These are phyloP conservation scores for Gonioctena quinquepunctata DNA, from an alignment of 1,140 invertebrate species.

Conservation along the genomic window DNA sequence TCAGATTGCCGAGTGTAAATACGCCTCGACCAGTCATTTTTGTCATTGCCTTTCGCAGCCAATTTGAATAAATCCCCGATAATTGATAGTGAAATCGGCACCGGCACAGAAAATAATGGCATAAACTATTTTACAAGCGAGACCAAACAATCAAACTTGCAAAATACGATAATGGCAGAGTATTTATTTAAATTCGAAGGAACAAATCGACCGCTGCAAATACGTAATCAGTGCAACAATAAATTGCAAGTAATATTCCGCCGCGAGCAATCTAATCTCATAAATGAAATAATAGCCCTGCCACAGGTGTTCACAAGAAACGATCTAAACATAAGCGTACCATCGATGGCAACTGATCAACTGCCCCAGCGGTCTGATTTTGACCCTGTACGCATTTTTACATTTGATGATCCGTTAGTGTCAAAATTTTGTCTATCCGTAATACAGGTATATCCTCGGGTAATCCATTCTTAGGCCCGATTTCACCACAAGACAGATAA, in stretches of 20 bases:
- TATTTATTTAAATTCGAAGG: slow-evolving; percentile 7
- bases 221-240: slow-evolving; percentile 11
- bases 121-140: not conserved
- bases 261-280: slow-evolving; percentile 2
- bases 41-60: not conserved
- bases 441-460: no score
- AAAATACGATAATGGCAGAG: not conserved
- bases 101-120: not conserved
- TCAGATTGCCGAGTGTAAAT: not conserved
- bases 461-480: no score
- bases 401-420: no score
- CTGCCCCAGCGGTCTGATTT: no score
- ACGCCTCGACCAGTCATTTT: not conserved
- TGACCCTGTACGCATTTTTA: no score
- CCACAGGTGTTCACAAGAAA: slow-evolving; percentile 13
- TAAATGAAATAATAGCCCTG: slow-evolving; percentile 16
- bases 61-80: not conserved
- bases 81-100: not conserved
- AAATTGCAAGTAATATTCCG: slow-evolving; percentile 14
- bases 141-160: not conserved
- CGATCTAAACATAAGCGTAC: not conserved
- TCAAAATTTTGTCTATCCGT: no score
- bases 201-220: slow-evolving; percentile 2
- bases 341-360: no score
- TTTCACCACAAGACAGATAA: no score